Evolutionary conservation across 2,888 invertebrate species (phyloP), one percentile per base, ranked within the genome.

Genomic region (Drosophila barbarae): DNA sequence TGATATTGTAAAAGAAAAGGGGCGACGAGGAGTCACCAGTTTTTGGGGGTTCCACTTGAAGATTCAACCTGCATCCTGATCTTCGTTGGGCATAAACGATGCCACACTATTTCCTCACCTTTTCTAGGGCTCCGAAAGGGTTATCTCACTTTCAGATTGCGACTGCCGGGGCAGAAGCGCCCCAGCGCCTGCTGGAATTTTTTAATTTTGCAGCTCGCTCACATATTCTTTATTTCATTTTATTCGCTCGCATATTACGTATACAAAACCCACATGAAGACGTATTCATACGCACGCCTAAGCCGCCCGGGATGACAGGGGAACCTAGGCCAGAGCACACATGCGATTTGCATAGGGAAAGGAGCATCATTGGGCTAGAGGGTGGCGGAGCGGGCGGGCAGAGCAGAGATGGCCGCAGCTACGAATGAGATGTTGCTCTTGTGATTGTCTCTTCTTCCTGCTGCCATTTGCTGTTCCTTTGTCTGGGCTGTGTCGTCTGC

Each of bases 341-440:
- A 82, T 81, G 66, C 76, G 74, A 82, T 82, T 82, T 84, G 79
- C 81, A 84, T 82, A 79, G 77, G 64, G 69, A 76, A 73, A 59
- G 53, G 53, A 46, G 59, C 77, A 72, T 69, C 80, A 69, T 72
- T 71, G 72, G 66, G 55, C 41, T 23, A 50, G 49, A 9, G 51
- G 61, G 49, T n/a, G 21, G 51, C 41, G 49, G n/a, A 23, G 46
- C 42, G 36, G 32, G 35, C 35, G 57, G 50, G 46, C 32, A 42
- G 30, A 32, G 15, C 30, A 39, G 51, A 36, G 46, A 47, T 49
- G 46, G 42, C 52, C 30, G 36, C 51, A 41, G 34, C 68, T 36
- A 68, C 54, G 79, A 84, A 81, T 84, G 74, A 77, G 82, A 82
- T 82, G 84, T 82, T 76, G 75, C 66, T 46, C 67, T 72, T 68